Evolutionary conservation across 2,797 vertebrate genomes (phyloP).

Genomic region (Etheostoma nigrum): DNA sequence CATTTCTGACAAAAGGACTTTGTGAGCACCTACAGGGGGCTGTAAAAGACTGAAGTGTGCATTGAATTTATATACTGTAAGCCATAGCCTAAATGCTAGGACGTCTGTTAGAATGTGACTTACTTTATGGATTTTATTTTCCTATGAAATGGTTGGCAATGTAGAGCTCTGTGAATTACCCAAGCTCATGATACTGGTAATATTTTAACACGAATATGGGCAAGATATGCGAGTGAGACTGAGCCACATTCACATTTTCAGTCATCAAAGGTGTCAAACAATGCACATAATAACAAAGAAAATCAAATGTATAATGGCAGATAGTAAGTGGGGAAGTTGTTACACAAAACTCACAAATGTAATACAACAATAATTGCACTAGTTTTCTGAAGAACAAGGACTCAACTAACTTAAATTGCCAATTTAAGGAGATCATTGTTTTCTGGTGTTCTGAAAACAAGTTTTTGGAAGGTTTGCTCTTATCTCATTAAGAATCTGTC

Average conservation of each 20-base stretch:
- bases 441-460: not conserved
- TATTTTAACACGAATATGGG: slow-evolving; percentile 20
- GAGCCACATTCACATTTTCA: slow-evolving; percentile 5
- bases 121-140: slow-evolving; percentile 46
- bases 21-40: slow-evolving; percentile 48
- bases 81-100: slow-evolving; percentile 25
- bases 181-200: not conserved
- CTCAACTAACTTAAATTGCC: not conserved
- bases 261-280: not conserved
- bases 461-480: not conserved
- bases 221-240: not conserved
- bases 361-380: not conserved
- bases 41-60: slow-evolving; percentile 47
- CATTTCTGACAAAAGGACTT: slow-evolving; percentile 33
- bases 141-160: slow-evolving; percentile 42
- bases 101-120: slow-evolving; percentile 35
- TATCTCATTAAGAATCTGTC: not conserved
- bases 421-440: not conserved
- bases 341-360: not conserved
- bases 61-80: slow-evolving; percentile 48
- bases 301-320: not conserved
- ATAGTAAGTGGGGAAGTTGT: not conserved
- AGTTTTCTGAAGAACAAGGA: not conserved
- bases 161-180: slow-evolving; percentile 35
- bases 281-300: not conserved